Evolutionary conservation across 2,888 invertebrate species (phyloP).

Genomic region (Drosophila nr. perissopoda): DNA sequence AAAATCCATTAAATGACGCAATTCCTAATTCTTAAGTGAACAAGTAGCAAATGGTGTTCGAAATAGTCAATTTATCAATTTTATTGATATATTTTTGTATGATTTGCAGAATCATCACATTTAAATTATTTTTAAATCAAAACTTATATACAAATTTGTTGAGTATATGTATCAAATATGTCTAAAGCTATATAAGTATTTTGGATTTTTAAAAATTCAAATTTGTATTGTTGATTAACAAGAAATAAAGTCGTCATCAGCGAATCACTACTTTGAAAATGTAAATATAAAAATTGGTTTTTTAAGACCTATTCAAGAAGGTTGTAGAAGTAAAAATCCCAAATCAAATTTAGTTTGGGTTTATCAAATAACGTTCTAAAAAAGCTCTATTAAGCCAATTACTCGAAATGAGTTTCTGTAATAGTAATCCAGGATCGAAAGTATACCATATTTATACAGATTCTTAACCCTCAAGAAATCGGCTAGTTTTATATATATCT

Average conservation of each 20-base stretch:
- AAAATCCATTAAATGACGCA: background rate
- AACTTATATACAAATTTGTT: background rate
- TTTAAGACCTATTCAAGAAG: background rate
- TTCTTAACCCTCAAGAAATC: background rate
- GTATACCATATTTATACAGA: background rate
- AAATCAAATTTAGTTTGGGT: background rate
- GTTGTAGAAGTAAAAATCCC: background rate
- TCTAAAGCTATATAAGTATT: background rate
- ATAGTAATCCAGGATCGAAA: background rate
- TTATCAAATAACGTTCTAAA: no score
- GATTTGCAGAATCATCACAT: background rate
- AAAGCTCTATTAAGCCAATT: background rate
- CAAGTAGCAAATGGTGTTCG: background rate
- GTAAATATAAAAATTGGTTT: background rate
- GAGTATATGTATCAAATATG: background rate
- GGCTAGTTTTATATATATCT: background rate
- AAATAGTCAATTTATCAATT: background rate
- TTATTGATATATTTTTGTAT: background rate
- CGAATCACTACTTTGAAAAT: background rate
- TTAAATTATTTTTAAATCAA: background rate
- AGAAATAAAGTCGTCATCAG: background rate
- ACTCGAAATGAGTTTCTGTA: background rate
- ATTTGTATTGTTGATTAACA: background rate
- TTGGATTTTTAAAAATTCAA: background rate
- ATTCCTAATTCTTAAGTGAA: background rate